A percentile compares a stretch with the other conserved stretches of the same genome.
These are phyloP conservation scores for Metridium senile DNA, from an alignment of 92 coral and sea anemone genomes.

Conservation along the genomic window DNA sequence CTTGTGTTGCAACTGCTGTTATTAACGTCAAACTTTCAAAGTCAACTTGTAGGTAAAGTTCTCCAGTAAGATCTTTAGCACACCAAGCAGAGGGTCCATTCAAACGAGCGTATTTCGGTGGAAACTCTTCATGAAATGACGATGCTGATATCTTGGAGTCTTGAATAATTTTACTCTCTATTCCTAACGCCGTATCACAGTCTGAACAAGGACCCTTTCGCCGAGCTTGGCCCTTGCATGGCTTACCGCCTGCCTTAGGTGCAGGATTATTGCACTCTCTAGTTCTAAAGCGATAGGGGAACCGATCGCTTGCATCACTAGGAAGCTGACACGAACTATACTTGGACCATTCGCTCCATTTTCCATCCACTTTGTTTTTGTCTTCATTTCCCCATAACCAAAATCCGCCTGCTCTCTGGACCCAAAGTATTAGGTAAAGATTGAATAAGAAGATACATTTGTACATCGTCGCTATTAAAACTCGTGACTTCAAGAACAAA, in stretches of 20 bases:
- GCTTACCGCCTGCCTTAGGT: constrained; percentile 72
- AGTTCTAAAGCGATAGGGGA: constrained; percentile 69
- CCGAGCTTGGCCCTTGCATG: constrained; percentile 65
- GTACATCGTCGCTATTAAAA: neutral
- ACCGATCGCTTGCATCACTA: constrained; percentile 19
- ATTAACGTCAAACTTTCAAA: constrained; percentile 56
- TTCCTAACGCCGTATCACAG: constrained; percentile 74
- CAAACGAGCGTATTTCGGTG: constrained; percentile 60
- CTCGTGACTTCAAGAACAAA: neutral
- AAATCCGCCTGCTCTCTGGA: constrained; percentile 24
- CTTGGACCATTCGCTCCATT: constrained; percentile 80
- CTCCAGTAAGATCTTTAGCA: constrained; percentile 40
- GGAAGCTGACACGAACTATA: constrained; percentile 76
- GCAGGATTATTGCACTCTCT: constrained; percentile 77
- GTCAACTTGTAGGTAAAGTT: constrained; percentile 75
- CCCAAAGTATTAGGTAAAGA: neutral
- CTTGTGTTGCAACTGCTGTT: constrained; percentile 84
- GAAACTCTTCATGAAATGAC: constrained; percentile 69
- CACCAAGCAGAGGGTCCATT: constrained; percentile 92
- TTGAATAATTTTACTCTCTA: constrained; percentile 62
- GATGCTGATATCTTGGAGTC: constrained; percentile 66
- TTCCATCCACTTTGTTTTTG: constrained; percentile 61
- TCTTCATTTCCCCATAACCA: constrained; percentile 37
- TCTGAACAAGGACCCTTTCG: constrained; percentile 64
- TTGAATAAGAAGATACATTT: neutral